Evolutionary conservation across 2,113 vertebrate genomes (phyloP).

Genomic region (Sterna hirundo): DNA sequence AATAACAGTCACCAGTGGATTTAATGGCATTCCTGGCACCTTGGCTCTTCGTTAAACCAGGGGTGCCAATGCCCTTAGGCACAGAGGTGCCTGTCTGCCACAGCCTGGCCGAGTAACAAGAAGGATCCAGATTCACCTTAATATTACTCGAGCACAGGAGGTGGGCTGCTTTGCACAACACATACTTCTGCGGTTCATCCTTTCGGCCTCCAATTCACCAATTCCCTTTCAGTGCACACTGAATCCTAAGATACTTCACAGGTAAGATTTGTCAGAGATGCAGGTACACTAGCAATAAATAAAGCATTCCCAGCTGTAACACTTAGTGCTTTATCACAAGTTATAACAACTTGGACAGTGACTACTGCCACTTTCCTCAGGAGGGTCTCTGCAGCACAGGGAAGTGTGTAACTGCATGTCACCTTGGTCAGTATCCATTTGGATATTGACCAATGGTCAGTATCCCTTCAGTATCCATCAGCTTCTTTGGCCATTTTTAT

Average conservation of each 20-base stretch:
- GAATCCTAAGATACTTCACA: neutral
- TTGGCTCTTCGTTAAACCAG: neutral
- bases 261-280: neutral
- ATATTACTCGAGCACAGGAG: neutral
- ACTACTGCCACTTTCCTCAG: neutral
- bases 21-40: neutral
- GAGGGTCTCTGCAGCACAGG: neutral
- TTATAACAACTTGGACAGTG: neutral
- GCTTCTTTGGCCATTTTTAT: neutral
- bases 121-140: neutral
- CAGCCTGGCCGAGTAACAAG: neutral
- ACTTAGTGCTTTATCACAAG: neutral
- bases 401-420: neutral
- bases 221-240: too few relatives aligned
- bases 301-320: neutral
- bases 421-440: neutral
- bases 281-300: neutral
- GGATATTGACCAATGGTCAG: too few relatives aligned
- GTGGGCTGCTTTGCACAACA: neutral
- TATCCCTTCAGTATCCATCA: neutral
- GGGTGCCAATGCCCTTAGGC: neutral
- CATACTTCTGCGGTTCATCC: neutral
- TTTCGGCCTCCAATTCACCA: neutral
- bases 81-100: neutral
- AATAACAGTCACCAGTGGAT: fast-evolving